phyloP scores from a whole-genome alignment of 2,797 vertebrate species.

The Emys orbicularis region DNA sequence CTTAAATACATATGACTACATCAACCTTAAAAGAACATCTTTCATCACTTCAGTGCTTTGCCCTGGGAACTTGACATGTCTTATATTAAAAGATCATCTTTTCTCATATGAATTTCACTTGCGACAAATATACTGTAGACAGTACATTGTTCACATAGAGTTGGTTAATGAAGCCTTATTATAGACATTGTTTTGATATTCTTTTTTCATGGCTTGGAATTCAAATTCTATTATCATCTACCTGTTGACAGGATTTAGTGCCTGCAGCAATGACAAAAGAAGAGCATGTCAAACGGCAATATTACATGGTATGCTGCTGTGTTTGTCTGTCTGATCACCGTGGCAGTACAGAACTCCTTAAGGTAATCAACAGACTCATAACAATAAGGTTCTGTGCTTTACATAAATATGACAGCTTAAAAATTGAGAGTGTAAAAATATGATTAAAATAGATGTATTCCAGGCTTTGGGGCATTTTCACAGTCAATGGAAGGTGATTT shows the following conservation, averaged over 20 bases:
- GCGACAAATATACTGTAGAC: neutral
- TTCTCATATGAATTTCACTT: slow-evolving; percentile 13
- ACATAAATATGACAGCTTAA: neutral
- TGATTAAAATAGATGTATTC: slow-evolving; percentile 21
- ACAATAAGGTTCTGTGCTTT: slow-evolving; percentile 11
- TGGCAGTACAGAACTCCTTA: neutral
- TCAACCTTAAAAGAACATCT: neutral
- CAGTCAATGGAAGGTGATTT: slow-evolving; percentile 20
- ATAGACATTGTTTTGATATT: neutral
- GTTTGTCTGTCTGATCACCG: slow-evolving; percentile 26
- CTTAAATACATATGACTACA: neutral
- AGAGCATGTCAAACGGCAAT: slow-evolving; percentile 6
- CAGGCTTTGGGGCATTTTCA: neutral
- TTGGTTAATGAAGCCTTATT: slow-evolving; percentile 13
- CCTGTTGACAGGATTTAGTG: neutral
- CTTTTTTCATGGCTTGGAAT: slow-evolving; percentile 43
- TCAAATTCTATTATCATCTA: slow-evolving; percentile 25
- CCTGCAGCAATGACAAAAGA: slow-evolving; percentile 28
- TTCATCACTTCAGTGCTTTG: neutral
- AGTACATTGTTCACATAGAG: slow-evolving; percentile 12
- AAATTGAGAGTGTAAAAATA: neutral
- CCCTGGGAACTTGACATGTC: neutral
- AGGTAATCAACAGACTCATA: slow-evolving; percentile 10
- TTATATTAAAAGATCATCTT: neutral
- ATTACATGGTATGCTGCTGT: neutral